phyloP scores from a whole-genome alignment of 1,140 invertebrate genomes.

The Leptinotarsa defecta region DNA sequence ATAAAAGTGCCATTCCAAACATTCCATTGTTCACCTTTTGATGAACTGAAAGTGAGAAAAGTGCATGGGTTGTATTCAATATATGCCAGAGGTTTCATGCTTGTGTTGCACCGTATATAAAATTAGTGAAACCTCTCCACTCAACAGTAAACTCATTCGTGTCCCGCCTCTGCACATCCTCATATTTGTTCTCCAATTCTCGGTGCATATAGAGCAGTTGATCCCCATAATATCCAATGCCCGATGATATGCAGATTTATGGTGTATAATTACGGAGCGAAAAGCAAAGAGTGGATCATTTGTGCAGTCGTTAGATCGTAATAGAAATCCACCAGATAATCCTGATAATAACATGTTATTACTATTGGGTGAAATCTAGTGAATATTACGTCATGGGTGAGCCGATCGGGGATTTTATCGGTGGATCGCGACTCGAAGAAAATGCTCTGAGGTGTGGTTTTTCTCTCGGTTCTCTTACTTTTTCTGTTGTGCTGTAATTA shows the following conservation, averaged over 20 bases:
- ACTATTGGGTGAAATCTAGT: not conserved
- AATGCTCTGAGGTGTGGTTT: too few relatives aligned
- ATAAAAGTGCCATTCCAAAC: too few relatives aligned
- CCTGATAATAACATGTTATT: slow-evolving; percentile 2
- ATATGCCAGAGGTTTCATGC: too few relatives aligned
- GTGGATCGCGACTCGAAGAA: not conserved
- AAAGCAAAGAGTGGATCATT: slow-evolving; percentile 4
- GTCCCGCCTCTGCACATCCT: not conserved
- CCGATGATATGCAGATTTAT: slow-evolving; percentile 5
- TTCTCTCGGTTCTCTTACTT: too few relatives aligned
- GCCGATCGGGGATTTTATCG: not conserved
- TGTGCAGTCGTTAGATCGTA: slow-evolving; percentile 5
- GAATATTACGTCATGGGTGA: not conserved
- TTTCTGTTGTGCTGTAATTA: too few relatives aligned
- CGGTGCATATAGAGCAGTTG: not conserved
- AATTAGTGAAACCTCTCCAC: too few relatives aligned
- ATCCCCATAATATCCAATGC: slow-evolving; percentile 1
- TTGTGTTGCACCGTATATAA: too few relatives aligned
- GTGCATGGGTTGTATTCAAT: too few relatives aligned
- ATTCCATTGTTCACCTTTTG: too few relatives aligned
- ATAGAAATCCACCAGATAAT: slow-evolving; percentile 3
- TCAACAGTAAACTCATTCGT: not conserved
- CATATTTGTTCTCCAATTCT: not conserved
- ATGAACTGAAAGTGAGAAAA: too few relatives aligned
- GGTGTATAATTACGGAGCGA: slow-evolving; percentile 2